These are phyloP conservation scores for Takifugu flavidus DNA, from an alignment of 2,113 vertebrate genomes.

Conservation along the genomic window DNA sequence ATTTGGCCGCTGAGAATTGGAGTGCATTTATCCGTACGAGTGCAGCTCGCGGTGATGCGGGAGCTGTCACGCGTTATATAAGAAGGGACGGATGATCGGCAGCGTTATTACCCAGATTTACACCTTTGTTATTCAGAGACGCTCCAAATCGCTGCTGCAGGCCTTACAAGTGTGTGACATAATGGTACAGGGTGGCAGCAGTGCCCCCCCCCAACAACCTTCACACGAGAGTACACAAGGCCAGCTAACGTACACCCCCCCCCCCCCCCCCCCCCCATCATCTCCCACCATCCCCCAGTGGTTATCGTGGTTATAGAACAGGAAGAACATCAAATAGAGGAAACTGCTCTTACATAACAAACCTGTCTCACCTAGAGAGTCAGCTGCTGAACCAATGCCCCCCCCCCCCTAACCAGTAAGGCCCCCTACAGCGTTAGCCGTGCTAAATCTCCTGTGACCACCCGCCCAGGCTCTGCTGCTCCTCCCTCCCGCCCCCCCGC, in stretches of 20 bases:
- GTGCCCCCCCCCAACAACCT: slow-evolving; percentile 41
- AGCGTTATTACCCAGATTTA: no score
- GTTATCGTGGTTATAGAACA: slow-evolving; percentile 39
- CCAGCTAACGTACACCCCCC: slow-evolving; percentile 21
- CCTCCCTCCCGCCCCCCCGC: slow-evolving; percentile 12
- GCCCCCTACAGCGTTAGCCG: slow-evolving; percentile 34
- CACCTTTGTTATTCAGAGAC: no score
- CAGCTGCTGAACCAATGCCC: slow-evolving; percentile 29
- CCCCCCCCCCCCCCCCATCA: slow-evolving; percentile 18
- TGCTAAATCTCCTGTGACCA: slow-evolving; percentile 56
- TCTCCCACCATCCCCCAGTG: slow-evolving; percentile 24
- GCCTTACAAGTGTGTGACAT: slow-evolving; percentile 12
- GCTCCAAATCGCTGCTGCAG: no score
- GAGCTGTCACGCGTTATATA: neutral
- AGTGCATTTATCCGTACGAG: neutral
- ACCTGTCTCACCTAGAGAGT: slow-evolving; percentile 46
- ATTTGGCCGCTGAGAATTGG: slow-evolving; percentile 4
- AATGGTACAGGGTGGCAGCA: slow-evolving; percentile 30
- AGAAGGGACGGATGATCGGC: neutral
- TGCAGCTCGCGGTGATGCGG: no score
- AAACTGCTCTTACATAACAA: slow-evolving; percentile 54
- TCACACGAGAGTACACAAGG: slow-evolving; percentile 27
- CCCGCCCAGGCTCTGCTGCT: slow-evolving; percentile 13
- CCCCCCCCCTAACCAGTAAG: slow-evolving; percentile 34
- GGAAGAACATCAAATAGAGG: slow-evolving; percentile 18